Base-by-base conservation (phyloP, 2,113 vertebrate species). In the Australoheros scitulus region DNA sequence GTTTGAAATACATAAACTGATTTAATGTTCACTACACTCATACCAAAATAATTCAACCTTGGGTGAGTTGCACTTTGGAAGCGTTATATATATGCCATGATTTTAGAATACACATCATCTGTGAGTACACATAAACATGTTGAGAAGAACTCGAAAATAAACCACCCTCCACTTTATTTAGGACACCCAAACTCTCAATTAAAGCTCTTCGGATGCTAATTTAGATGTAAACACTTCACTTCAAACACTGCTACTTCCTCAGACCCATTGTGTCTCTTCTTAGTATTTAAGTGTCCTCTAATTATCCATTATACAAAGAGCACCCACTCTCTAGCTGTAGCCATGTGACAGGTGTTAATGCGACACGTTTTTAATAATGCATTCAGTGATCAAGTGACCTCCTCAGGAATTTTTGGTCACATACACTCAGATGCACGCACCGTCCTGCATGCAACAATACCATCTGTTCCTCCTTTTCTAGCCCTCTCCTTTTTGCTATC, bases 321-420 rank as follows among this genome's bases (percentile, higher is more conserved):
- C 59, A n/a, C 52, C 60, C 32, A 14, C 56, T 87, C 80, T 64
- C 34, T 10, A 15, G 82, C 79, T 75, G 61, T 14, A 60, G 63
- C 58, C 4, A 14, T 77, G 61, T 11, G 78, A 87, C 91, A 90
- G 86, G 91, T 92, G 84, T 83, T 86, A 65, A 72, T 70, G 87
- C 18, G 18, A 77, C 85, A 86, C 11, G 3, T 63, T 88, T 90
- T 92, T 87, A 91, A 91, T 92, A 83, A 92, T 90, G 85, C 63
- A 93, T 90, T 75, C 29, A 11, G 41, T 61, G 79, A 77, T 75
- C 83, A 41, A 78, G 61, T 89, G 88, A 89, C 79, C 78, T 87
- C 38, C 64, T 82, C 60, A 15, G 68, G 22, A 85, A 87, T 68
- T 55, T 86, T 78, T 52, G 14, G 63, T 56, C 74, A 9, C 75